Percentiles rank a stretch among this genome's conserved stretches.
phyloP scores from a whole-genome alignment of 2,888 invertebrate species.

The Cheilosia vulpina region DNA sequence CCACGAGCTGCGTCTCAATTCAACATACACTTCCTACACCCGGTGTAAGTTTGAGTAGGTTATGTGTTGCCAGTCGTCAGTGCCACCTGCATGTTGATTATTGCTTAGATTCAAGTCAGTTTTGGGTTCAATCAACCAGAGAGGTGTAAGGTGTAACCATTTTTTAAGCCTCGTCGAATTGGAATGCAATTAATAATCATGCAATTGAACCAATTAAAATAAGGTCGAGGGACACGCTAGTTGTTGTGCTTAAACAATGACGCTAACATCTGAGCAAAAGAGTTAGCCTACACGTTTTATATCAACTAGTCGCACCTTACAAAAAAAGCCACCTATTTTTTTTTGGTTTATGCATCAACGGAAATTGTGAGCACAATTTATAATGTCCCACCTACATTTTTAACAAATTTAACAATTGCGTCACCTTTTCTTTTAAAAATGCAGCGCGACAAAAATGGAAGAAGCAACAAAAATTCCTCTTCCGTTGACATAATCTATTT shows the following conservation, averaged over 20 bases:
- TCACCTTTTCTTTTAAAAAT: no score
- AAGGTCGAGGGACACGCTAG: constrained; percentile 4
- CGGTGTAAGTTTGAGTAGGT: constrained; percentile 13
- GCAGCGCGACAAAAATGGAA: no score
- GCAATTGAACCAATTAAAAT: constrained; percentile 44
- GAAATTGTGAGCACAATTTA: no score
- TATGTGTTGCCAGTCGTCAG: constrained; percentile 18
- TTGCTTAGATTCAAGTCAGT: constrained; percentile 10
- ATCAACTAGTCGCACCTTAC: not conserved
- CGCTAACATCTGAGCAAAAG: not conserved
- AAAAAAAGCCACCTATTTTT: not conserved
- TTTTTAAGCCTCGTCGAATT: constrained; percentile 32
- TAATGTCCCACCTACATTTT: no score
- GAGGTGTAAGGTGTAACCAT: constrained; percentile 36
- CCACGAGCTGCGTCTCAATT: constrained; percentile 34
- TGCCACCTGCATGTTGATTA: constrained; percentile 22
- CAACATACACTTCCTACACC: constrained; percentile 55
- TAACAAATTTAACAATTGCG: no score
- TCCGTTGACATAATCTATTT: no score
- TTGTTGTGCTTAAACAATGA: not conserved
- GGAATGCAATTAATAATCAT: constrained; percentile 49
- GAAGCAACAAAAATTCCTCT: no score
- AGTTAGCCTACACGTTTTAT: not conserved
- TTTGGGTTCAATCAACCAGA: constrained; percentile 15
- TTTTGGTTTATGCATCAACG: not conserved